Evolutionary conservation across 2,113 vertebrate genomes (phyloP), one percentile per base, ranked within the genome.

Genomic region (Pipra filicauda): DNA sequence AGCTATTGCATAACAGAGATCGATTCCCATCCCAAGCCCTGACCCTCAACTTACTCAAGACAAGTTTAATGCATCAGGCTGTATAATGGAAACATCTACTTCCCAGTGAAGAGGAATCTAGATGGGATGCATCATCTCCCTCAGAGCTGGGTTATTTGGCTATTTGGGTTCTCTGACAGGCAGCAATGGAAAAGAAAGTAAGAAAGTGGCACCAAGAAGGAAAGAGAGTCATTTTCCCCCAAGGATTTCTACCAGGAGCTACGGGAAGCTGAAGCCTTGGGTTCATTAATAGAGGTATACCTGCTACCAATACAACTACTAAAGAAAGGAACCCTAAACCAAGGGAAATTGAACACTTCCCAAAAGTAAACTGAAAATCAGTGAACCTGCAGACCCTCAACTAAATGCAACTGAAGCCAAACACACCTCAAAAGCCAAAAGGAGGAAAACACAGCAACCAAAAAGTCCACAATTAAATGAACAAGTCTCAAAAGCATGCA

Each of bases 1-100:
- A 85, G 94, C 75, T 79, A 93, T 96, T 96, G 95, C 96, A 64
- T 95, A 94, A 95, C 6, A 1, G 31, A 77, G 87, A 87, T 83
- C 6, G 3, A 71, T 77, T 66, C 81, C 92, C 1, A 3, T 61
- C 88, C 88, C 37, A 11, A 88, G 74, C 73, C 72, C 79, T 89
- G 79, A 89, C 79, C 80, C 94, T 76, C 77, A 89, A 81, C 89
- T 97, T 91, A 69, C 70, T 95, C 92, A 62, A 94, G 57, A 81
- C 64, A 93, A 95, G 71, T 97, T 96, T 64, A 95, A 80, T 66
- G 75, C 65, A 86, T 67, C 85, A 77, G 73, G 39, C 48, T 90
- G 62, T 54, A 72, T 64, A 78, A 83, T n/a, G 48, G 84, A 74
- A 92, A 44, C 12, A 35, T 43, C 28, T n/a, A 2, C 51, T 78